These are phyloP conservation scores for Drosophila setosimentum DNA, from an alignment of 2,888 invertebrate species.

Conservation along the genomic window DNA sequence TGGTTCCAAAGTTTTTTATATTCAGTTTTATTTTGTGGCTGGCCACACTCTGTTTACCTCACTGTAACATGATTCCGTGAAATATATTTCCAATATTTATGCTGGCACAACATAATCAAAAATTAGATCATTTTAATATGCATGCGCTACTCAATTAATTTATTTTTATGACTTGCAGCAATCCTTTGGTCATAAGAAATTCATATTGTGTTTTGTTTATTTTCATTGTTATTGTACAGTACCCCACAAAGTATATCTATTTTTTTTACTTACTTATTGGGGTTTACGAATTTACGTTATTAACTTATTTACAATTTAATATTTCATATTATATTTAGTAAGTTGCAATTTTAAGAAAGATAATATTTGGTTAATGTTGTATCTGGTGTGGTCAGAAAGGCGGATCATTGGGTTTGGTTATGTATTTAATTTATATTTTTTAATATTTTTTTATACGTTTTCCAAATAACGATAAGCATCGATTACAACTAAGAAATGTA, in stretches of 20 bases:
- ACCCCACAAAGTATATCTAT: no score
- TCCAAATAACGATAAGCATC: neutral
- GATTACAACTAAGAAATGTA: neutral
- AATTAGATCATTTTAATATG: conserved; percentile 71
- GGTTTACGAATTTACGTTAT: neutral
- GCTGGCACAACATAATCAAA: conserved; percentile 49
- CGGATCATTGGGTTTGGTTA: neutral
- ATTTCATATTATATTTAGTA: neutral
- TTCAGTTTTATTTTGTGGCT: conserved; percentile 6
- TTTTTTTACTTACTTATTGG: no score
- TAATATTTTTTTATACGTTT: neutral
- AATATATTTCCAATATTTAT: conserved; percentile 72
- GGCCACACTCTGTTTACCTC: conserved; percentile 52
- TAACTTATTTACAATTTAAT: neutral
- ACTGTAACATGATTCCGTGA: conserved; percentile 45
- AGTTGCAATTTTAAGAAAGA: neutral
- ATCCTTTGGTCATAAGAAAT: conserved; percentile 35
- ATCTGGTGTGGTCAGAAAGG: neutral
- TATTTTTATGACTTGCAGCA: conserved; percentile 47
- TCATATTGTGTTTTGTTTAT: conserved; percentile 27
- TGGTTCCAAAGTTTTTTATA: neutral
- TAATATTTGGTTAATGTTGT: neutral
- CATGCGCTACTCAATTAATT: conserved; percentile 46
- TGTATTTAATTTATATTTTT: neutral
- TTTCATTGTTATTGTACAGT: neutral